Percentiles rank a stretch among this genome's conserved stretches.
These are phyloP conservation scores for Norana najaformis DNA, from an alignment of 2,888 invertebrate genomes.

Conservation along the genomic window DNA sequence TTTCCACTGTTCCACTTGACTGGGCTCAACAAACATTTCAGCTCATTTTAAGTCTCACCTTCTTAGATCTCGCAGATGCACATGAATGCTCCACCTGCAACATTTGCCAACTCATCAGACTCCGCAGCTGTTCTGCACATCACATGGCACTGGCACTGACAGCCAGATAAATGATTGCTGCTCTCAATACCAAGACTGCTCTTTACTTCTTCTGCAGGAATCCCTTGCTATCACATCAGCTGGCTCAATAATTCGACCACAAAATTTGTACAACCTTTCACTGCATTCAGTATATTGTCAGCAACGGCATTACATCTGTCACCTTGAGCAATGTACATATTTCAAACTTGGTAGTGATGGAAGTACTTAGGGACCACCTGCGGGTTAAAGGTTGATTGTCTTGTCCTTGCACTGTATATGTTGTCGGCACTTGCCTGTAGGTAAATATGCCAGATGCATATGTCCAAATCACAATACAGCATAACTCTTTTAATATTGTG, in stretches of 20 bases:
- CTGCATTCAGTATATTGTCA: background rate
- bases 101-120: too few species aligned
- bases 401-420: background rate
- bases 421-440: background rate
- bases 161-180: too few species aligned
- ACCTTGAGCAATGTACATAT: background rate
- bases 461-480: background rate
- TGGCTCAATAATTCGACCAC: background rate
- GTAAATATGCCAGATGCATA: background rate
- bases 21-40: background rate
- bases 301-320: background rate
- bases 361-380: constrained; percentile 2
- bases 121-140: too few species aligned
- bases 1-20: background rate
- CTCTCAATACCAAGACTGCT: background rate
- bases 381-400: background rate
- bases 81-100: background rate
- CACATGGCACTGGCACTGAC: too few species aligned
- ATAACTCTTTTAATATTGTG: background rate
- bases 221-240: background rate
- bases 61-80: background rate
- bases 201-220: background rate
- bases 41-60: background rate
- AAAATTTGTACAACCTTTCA: background rate
- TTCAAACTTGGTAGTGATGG: background rate